Base-by-base conservation (phyloP, 2,888 invertebrate genomes). In the Drosophila testacea region DNA sequence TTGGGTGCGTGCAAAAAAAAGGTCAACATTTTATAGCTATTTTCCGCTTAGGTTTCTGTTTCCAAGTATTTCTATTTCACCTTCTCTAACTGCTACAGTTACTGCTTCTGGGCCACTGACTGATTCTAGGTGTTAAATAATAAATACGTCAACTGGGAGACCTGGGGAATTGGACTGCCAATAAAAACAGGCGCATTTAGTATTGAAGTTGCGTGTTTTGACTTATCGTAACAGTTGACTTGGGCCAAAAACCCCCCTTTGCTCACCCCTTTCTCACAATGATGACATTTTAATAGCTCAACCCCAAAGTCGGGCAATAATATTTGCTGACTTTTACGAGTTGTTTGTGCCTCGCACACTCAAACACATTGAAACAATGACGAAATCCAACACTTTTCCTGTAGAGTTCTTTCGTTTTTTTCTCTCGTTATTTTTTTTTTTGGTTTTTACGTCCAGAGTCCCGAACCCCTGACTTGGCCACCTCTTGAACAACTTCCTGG, bases 231-330 rank as follows among this genome's bases (percentile, higher is more conserved):
- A 44, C 60, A 60, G 65, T 59, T 66, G 60, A 66, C 50, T 57
- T 57, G 46, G 10, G 2, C 36, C 16, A 46, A 22, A 22, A 22
- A 16, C 16, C 22, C 38, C 44, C 44, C 50, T 38, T 32, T 38
- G 39, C 42, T n/a, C 27, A 28, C 41, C 68, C 55, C 51, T 36
- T 50, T 48, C n/a, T 11, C 46, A 9, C 47, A 51, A 68, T 81
- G 79, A 83, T 83, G 82, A 85, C 82, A 85, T 83, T 83, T 83
- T 83, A 83, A 83, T 85, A 81, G 86, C 69, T 59, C 67, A 47
- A 70, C 61, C 68, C 81, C 56, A 56, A 83, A 61, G 69, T 51
- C 66, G 42, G 69, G 82, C 85, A 70, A 82, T 82, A 84, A 84
- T 78, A 82, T 84, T 82, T 82, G 75, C 85, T 72, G 60, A 82